phyloP scores from a whole-genome alignment of 2,888 invertebrate species.

The Villa cingulata region DNA sequence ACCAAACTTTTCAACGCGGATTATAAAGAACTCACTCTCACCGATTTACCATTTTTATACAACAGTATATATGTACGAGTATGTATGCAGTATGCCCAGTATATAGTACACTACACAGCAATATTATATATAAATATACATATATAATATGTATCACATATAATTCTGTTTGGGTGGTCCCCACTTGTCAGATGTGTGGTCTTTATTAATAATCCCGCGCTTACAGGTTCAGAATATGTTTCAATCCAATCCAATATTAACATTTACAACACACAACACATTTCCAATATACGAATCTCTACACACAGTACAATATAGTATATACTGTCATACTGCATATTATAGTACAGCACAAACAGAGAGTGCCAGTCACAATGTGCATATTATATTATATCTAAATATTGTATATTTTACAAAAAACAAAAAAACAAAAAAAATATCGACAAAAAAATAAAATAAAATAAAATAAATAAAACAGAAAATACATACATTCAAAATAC shows the following conservation, averaged over 20 bases:
- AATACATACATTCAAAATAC: too few relatives aligned
- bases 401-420: too few relatives aligned
- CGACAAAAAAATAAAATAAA: too few relatives aligned
- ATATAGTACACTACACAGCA: too few relatives aligned
- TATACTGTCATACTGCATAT: too few relatives aligned
- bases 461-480: too few relatives aligned
- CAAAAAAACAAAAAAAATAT: too few relatives aligned
- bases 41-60: neutral
- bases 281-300: too few relatives aligned
- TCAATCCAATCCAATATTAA: neutral
- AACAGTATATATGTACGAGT: neutral
- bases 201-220: conserved; percentile 33
- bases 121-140: too few relatives aligned
- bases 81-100: neutral
- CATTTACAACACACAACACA: neutral
- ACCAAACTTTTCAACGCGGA: neutral
- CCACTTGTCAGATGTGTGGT: conserved; percentile 35
- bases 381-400: too few relatives aligned
- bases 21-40: conserved; percentile 5
- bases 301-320: neutral
- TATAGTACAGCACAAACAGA: too few relatives aligned
- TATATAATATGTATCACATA: neutral
- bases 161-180: conserved; percentile 32
- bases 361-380: too few relatives aligned
- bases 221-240: neutral